Percentiles rank a stretch among this genome's conserved stretches.
These are phyloP conservation scores for Myotis pilosus DNA, from an alignment of 2,797 vertebrate species.

Conservation along the genomic window DNA sequence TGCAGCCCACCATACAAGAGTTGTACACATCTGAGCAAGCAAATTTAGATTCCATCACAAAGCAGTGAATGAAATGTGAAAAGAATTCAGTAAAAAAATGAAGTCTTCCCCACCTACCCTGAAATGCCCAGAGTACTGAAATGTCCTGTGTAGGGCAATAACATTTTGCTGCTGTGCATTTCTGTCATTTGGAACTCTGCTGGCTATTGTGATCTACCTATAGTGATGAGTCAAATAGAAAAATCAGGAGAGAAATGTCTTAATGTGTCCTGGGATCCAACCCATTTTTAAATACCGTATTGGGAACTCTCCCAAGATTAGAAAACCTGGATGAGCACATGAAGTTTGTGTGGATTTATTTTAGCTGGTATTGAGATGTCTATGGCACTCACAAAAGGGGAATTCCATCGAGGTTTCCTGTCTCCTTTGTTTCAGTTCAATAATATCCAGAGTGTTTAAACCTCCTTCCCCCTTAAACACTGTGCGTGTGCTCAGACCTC, in stretches of 20 bases:
- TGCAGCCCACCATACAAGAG: background rate
- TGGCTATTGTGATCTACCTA: conserved; percentile 50
- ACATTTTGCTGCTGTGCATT: background rate
- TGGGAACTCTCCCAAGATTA: conserved; percentile 62
- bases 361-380: conserved; percentile 68
- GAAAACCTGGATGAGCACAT: conserved; percentile 41
- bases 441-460: conserved; percentile 35
- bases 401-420: conserved; percentile 64
- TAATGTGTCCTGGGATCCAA: conserved; percentile 62
- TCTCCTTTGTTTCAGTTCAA: conserved; percentile 61
- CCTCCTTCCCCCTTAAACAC: background rate
- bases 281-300: conserved; percentile 47
- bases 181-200: conserved; percentile 54
- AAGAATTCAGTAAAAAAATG: background rate
- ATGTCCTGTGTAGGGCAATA: background rate
- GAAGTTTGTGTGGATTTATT: conserved; percentile 56
- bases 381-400: conserved; percentile 28
- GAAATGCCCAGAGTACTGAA: conserved; percentile 41
- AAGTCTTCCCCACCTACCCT: background rate
- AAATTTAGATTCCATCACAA: background rate
- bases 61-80: conserved; percentile 10
- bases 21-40: background rate
- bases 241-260: conserved; percentile 56
- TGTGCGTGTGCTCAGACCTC: background rate
- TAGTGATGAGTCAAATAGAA: conserved; percentile 66